Evolutionary conservation across 2,797 vertebrate genomes (phyloP).

Genomic region (Epinephelus coioides): DNA sequence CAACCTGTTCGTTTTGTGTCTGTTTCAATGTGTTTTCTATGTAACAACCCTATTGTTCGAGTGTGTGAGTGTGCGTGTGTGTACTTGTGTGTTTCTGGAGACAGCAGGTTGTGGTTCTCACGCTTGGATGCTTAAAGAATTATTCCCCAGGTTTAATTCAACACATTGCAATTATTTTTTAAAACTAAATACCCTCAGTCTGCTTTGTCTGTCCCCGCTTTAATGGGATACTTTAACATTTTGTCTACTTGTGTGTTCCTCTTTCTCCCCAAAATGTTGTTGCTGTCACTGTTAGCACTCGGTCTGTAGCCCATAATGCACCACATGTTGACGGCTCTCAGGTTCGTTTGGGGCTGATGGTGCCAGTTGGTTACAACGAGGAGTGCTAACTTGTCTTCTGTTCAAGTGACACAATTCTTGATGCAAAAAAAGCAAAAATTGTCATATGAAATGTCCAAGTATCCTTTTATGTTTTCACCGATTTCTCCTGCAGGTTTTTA

Average conservation of each 20-base stretch:
- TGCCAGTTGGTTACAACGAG: slow-evolving; percentile 4
- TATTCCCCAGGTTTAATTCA: slow-evolving; percentile 30
- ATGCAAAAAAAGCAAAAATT: slow-evolving; percentile 22
- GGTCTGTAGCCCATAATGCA: background rate
- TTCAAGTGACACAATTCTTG: slow-evolving; percentile 13
- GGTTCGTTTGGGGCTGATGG: background rate
- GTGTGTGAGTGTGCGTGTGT: slow-evolving; percentile 20
- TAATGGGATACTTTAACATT: slow-evolving; percentile 38
- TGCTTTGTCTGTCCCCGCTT: slow-evolving; percentile 27
- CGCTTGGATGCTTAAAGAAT: slow-evolving; percentile 16
- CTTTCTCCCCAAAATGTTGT: background rate
- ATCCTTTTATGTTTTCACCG: slow-evolving; percentile 44
- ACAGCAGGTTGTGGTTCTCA: slow-evolving; percentile 61
- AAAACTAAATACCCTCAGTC: background rate
- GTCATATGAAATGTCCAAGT: slow-evolving; percentile 44
- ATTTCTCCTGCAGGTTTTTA: slow-evolving; percentile 69
- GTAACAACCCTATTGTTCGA: slow-evolving; percentile 29
- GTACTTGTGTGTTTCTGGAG: slow-evolving; percentile 46
- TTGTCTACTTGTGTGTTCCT: background rate
- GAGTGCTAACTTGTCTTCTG: slow-evolving; percentile 17
- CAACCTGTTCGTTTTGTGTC: slow-evolving; percentile 43
- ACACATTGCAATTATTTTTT: slow-evolving; percentile 17
- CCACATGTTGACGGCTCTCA: slow-evolving; percentile 9
- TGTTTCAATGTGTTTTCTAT: slow-evolving; percentile 32
- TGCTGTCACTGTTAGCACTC: background rate